Base-by-base conservation (phyloP, 2,888 invertebrate genomes). In the Cremastinae sp. region DNA sequence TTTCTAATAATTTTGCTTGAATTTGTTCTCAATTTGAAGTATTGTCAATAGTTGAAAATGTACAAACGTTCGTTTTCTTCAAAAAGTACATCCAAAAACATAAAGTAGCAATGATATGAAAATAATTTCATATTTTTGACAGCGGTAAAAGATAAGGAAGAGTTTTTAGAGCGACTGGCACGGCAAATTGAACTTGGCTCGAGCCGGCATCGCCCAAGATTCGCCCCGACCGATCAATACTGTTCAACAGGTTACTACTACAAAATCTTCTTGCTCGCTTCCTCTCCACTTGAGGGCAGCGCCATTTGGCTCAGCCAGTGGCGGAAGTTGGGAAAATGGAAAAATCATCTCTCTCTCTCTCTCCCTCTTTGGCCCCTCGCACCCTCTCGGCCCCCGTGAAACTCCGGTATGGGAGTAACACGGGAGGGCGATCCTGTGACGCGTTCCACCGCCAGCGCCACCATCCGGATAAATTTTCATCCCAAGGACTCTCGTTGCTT, bases 221-320 rank as follows among this genome's bases (percentile, higher is more conserved):
- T 78, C 64, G 16, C 55, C 64, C 28, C 49, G 81, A 79, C 81
- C 69, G 86, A 87, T 87, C 87, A 87, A 87, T 87, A 88, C 87
- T 81, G 81, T 84, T 87, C 87, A 88, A 87, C 86, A 86, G 87
- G 87, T 88, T 87, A 86, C 81, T 82, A 70, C 70, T 71, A 39
- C 82, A 81, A 78, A 78, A 64, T 41, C 58, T 16, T 65, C 74
- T 64, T 72, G 28, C 66, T 14, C 43, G 59, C 71, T 9, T 75
- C 80, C 79, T 49, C 64, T 49, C 16, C 39, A 22, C 28, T 22
- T 47, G 35, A 62, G 51, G 68, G 7, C 69, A 20, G 22, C 58
- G 35, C 37, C 39, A 39, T 56, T 41, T 20, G 61, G 64, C 68
- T 75, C 55, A n/a, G 53, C 18, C 37, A 45, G 74, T 43, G 51